Base-by-base conservation (phyloP, 2,797 vertebrate species). In the Lepidocolaptes lacrymiger region DNA sequence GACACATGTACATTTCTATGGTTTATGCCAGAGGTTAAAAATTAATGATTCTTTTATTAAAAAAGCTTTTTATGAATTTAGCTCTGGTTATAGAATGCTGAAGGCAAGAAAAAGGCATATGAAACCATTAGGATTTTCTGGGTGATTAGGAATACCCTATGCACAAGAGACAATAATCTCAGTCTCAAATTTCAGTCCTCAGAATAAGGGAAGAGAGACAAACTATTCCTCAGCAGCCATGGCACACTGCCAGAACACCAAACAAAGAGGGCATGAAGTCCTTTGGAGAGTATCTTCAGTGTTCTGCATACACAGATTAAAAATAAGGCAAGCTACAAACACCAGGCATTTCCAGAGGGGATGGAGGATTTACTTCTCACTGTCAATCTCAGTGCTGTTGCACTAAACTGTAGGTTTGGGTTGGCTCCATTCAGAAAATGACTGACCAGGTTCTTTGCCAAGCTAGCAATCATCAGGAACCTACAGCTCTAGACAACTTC, bases 41-140 rank as follows among this genome's bases (percentile, higher is more conserved):
- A 90, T 89, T 81, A 72, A 81, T 73, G 39, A 51, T 64, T 56
- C 80, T 66, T 68, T 48, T 71, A 72, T 78, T 78, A 54, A 91
- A 89, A 90, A 91, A 76, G 26, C 21, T 14, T 92, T 81, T 91
- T 82, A 55, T 89, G 81, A 93, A 39, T 88, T 87, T 93, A 91
- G 14, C 41, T 79, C 23, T 85, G 10, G 17, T 77, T 84, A 79
- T 13, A 71, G 48, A 85, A 14, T 56, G 56, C 44, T 43, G 66
- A 66, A 79, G 59, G 41, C 55, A 87, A 52, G 34, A 30, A 82
- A 93, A 85, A 77, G 5, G 12, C 59, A 15, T 39, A 22, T 0
- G 1, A 73, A 80, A 32, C 23, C 34, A 39, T 75, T 52, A 78
- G 68, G 39, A 30, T 73, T 93, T 93, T 63, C 82, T 83, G 48